phyloP scores from a whole-genome alignment of 2,888 invertebrate genomes.

The Drosophila affinis region DNA sequence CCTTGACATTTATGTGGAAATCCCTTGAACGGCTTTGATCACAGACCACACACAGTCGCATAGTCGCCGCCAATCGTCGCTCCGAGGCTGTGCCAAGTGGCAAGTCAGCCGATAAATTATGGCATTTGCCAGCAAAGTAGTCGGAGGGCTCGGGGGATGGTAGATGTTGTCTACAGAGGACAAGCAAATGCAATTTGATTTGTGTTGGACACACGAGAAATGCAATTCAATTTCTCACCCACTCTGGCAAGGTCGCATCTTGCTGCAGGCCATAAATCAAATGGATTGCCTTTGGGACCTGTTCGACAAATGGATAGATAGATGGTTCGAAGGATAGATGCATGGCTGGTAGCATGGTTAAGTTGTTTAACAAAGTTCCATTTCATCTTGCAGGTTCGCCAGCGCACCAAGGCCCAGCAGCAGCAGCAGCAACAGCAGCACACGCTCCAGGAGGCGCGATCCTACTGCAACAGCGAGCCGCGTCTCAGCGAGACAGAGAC shows the following conservation, averaged over 20 bases:
- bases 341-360: neutral
- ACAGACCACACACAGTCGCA: neutral
- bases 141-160: neutral
- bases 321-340: constrained; percentile 5
- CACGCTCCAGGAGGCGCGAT: constrained; percentile 83
- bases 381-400: constrained; percentile 77
- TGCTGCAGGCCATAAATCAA: constrained; percentile 63
- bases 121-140: constrained; percentile 24
- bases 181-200: constrained; percentile 71
- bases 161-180: constrained; percentile 8
- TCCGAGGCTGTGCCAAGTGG: constrained; percentile 44
- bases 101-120: constrained; percentile 54
- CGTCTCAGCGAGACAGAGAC: constrained; percentile 86
- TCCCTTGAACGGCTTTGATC: constrained; percentile 34
- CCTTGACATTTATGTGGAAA: constrained; percentile 67
- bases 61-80: constrained; percentile 23
- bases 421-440: constrained; percentile 80
- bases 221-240: constrained; percentile 67
- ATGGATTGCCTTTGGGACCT: constrained; percentile 25
- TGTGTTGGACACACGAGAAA: constrained; percentile 49
- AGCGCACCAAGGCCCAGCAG: constrained; percentile 81
- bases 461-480: constrained; percentile 87
- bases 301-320: constrained; percentile 10
- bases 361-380: neutral
- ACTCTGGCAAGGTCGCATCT: constrained; percentile 33